phyloP scores from a whole-genome alignment of 2,888 invertebrate genomes.

The Andrena haemorrhoa region DNA sequence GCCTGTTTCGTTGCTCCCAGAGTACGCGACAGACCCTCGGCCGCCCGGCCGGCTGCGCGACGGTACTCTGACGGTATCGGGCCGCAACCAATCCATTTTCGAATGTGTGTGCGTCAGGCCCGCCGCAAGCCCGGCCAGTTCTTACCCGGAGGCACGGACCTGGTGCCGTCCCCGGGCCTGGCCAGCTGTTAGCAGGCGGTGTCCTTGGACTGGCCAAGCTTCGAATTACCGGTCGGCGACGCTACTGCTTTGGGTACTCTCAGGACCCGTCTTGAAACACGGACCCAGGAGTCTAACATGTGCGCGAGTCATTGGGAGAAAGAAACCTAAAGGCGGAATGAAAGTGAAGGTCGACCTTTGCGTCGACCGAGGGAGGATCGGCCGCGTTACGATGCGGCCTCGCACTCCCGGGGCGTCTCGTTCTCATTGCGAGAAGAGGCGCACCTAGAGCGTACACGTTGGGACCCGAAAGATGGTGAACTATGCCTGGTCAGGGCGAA shows the following conservation, averaged over 20 bases:
- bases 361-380: slow-evolving; percentile 86
- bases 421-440: slow-evolving; percentile 84
- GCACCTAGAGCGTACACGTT: slow-evolving; percentile 89
- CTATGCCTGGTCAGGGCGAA: slow-evolving; percentile 89
- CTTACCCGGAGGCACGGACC: slow-evolving; percentile 85
- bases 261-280: slow-evolving; percentile 87
- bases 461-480: slow-evolving; percentile 85
- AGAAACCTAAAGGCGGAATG: slow-evolving; percentile 88
- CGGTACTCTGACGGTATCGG: not conserved
- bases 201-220: too few relatives aligned
- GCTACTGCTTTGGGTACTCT: too few relatives aligned
- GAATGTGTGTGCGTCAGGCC: not conserved
- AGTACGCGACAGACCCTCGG: slow-evolving; percentile 6
- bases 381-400: slow-evolving; percentile 82
- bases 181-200: too few relatives aligned
- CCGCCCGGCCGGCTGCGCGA: not conserved
- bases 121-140: not conserved
- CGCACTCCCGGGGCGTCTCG: slow-evolving; percentile 82
- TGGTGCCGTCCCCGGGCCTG: too few relatives aligned
- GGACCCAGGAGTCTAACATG: slow-evolving; percentile 91
- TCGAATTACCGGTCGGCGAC: too few relatives aligned
- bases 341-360: slow-evolving; percentile 86
- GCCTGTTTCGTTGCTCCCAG: not conserved
- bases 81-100: slow-evolving; percentile 6
- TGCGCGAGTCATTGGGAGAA: slow-evolving; percentile 82